Evolutionary conservation across 2,797 vertebrate genomes (phyloP), one percentile per base, ranked within the genome.

Genomic region (Acipenser oxyrinchus): DNA sequence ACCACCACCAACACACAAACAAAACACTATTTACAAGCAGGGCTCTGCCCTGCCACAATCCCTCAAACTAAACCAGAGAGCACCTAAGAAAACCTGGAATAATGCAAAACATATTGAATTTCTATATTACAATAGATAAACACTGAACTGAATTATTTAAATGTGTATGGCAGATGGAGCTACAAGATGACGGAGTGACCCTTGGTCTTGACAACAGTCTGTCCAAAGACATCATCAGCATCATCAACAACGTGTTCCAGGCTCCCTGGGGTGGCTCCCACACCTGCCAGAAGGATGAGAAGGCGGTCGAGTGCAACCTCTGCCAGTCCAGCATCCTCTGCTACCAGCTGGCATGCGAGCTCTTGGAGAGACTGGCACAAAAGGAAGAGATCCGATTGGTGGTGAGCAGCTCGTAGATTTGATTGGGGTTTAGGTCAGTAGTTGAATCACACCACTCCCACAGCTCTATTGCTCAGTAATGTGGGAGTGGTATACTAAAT

Each of bases 241-340:
- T 99, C 78, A 93, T 99, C 87, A 98, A 95, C 90, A 99, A 96
- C 63, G 95, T 99, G 75, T 95, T 99, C 74, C 97, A 99, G 81
- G 97, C 97, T 64, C 97, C 97, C 0, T 99, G 97, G 97, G 96
- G 96, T 10, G 97, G 96, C 73, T 96, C 94, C 60, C 97, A 99
- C 82, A 95, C 92, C 79, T 99, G 97, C 82, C 96, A 95, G 85
- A 98, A 99, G 83, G 94, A 97, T 6, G 94, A 96, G 81, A 97
- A 95, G 83, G 91, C 92, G 61, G 83, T 88, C 57, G 96, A 99
- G 84, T 99, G 97, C 79, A 93, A 86, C 77, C 86, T 99, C 69
- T 99, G 97, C 78, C 97, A 99, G 82, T 97, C 96, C 78, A 99
- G 96, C 79, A 98, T 99, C 83, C 88, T 99, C 69, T 99, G 96